Conservation (phyloP, 2,888 invertebrate species). For the Hypsopygia costalis region DNA sequence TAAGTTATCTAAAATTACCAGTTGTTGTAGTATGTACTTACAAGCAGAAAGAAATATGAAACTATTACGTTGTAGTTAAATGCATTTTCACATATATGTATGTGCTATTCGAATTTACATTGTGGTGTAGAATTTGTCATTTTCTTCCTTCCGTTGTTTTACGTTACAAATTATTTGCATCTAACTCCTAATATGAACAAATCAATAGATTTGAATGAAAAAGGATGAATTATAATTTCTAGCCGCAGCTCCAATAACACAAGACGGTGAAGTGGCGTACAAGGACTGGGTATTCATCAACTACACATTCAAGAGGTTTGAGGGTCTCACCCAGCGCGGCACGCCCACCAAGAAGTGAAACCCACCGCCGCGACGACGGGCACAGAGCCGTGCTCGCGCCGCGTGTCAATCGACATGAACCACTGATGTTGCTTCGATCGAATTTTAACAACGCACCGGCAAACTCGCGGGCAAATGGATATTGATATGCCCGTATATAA, state of each 20-base stretch:
- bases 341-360: conserved; percentile 89
- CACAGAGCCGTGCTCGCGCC: neutral
- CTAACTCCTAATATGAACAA: too few relatives aligned
- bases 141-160: too few relatives aligned
- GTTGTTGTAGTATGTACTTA: too few relatives aligned
- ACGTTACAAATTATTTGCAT: too few relatives aligned
- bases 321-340: conserved; percentile 96
- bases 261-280: conserved; percentile 94
- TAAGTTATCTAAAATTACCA: too few relatives aligned
- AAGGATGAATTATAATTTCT: conserved; percentile 26
- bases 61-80: too few relatives aligned
- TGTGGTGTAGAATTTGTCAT: too few relatives aligned
- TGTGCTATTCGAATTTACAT: too few relatives aligned
- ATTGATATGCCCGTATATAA: neutral
- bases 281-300: conserved; percentile 99
- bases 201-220: too few relatives aligned
- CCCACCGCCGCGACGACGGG: neutral
- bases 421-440: neutral
- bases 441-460: neutral
- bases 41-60: too few relatives aligned
- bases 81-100: too few relatives aligned
- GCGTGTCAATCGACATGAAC: conserved; percentile 1
- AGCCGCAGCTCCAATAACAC: conserved; percentile 93
- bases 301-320: conserved; percentile 99
- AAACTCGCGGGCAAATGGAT: neutral